Conservation (phyloP, 2,797 vertebrate species). For the Danio tinwini region DNA sequence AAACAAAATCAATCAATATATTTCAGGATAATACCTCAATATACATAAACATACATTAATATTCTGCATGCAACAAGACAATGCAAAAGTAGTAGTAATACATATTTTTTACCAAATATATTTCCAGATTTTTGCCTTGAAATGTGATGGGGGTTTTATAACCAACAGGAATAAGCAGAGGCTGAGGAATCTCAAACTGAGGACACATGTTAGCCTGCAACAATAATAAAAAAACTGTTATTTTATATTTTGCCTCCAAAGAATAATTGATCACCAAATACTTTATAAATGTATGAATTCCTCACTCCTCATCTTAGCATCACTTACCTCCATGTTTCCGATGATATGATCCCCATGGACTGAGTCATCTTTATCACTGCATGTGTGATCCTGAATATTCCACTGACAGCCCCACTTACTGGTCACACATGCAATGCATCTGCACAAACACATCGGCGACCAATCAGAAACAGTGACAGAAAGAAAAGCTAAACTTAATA, state of each 20-base stretch:
- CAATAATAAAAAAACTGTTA: conserved; percentile 1
- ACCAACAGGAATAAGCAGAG: conserved; percentile 75
- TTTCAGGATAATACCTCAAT: too few relatives aligned
- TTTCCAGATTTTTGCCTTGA: conserved; percentile 75
- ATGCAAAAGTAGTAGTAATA: background rate
- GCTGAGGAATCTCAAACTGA: conserved; percentile 75
- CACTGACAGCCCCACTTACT: conserved; percentile 94
- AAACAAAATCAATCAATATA: too few relatives aligned
- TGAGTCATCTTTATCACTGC: conserved; percentile 71
- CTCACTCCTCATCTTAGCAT: too few relatives aligned
- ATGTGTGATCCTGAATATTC: conserved; percentile 80
- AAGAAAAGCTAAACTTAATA: background rate
- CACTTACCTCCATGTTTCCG: conserved; percentile 82
- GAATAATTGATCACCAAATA: background rate
- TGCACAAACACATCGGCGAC: conserved; percentile 62
- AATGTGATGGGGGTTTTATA: conserved; percentile 71
- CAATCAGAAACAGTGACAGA: background rate
- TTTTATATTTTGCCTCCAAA: background rate
- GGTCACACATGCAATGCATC: conserved; percentile 91
- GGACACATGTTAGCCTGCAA: conserved; percentile 73
- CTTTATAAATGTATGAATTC: too few relatives aligned
- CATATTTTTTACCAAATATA: conserved; percentile 68
- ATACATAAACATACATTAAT: background rate
- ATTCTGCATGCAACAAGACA: background rate
- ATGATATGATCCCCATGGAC: conserved; percentile 70